Evolutionary conservation across 2,888 invertebrate species (phyloP).

Genomic region (Flabesymbios commensalis): DNA sequence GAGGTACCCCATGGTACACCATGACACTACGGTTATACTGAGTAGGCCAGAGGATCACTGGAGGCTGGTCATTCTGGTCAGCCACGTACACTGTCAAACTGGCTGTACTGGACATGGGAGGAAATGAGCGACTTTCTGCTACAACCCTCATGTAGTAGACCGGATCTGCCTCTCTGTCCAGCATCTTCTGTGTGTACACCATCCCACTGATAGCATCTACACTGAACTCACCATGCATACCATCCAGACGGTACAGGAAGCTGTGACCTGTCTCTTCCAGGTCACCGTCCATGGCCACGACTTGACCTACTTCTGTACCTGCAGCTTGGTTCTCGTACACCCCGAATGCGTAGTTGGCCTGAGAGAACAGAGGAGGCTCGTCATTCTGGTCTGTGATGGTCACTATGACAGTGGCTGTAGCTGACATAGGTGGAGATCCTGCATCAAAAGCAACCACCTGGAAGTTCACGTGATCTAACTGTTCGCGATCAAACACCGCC

Average conservation of each 20-base stretch:
- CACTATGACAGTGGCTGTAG: conserved; percentile 83
- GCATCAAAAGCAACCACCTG: conserved; percentile 86
- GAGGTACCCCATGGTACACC: not conserved
- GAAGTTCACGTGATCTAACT: conserved; percentile 44
- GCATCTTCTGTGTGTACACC: conserved; percentile 73
- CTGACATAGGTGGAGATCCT: conserved; percentile 71
- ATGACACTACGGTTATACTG: conserved; percentile 24
- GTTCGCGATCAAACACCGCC: conserved; percentile 38
- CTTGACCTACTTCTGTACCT: conserved; percentile 25
- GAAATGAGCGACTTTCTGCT: conserved; percentile 18
- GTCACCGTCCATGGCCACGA: conserved; percentile 28
- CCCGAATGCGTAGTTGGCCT: conserved; percentile 24
- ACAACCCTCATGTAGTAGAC: conserved; percentile 25
- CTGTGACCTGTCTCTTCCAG: conserved; percentile 13
- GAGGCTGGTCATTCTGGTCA: conserved; percentile 35
- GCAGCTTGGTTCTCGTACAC: conserved; percentile 54
- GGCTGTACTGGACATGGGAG: conserved; percentile 23
- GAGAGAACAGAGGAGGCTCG: conserved; percentile 27
- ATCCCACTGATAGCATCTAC: conserved; percentile 83
- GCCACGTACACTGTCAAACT: conserved; percentile 32
- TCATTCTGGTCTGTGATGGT: conserved; percentile 32
- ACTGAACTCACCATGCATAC: conserved; percentile 9
- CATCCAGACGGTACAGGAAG: conserved; percentile 23
- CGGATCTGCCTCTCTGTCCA: conserved; percentile 28
- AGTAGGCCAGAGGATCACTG: conserved; percentile 26